phyloP scores from a whole-genome alignment of 1,140 invertebrate species.

The Brachionus paranguensis region DNA sequence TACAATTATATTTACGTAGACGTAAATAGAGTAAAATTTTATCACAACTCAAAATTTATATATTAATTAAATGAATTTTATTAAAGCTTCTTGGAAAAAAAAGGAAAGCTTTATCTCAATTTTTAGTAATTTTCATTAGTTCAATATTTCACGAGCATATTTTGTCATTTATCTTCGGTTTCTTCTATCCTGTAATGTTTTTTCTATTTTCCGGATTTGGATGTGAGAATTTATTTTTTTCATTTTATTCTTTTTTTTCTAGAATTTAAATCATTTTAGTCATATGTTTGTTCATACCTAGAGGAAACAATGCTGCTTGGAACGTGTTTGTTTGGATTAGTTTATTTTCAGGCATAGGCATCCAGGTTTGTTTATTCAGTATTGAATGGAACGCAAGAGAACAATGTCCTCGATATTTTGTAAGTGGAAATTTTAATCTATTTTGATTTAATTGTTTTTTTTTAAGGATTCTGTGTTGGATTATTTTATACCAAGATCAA shows the following conservation, averaged over 20 bases:
- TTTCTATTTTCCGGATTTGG: slow-evolving; percentile 57
- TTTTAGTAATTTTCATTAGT: slow-evolving; percentile 61
- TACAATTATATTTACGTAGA: slow-evolving; percentile 85
- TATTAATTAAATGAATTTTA: neutral
- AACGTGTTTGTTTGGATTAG: slow-evolving; percentile 76
- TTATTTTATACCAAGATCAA: slow-evolving; percentile 18
- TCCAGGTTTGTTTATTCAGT: slow-evolving; percentile 69
- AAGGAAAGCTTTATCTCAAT: slow-evolving; percentile 53
- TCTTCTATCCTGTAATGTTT: slow-evolving; percentile 79
- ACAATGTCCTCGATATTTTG: slow-evolving; percentile 63
- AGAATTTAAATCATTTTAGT: slow-evolving; percentile 51
- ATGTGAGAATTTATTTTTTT: slow-evolving; percentile 44
- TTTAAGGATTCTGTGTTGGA: neutral
- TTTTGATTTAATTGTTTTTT: neutral
- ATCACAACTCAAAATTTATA: neutral
- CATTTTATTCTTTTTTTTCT: slow-evolving; percentile 32
- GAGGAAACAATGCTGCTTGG: slow-evolving; percentile 55
- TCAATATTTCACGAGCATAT: slow-evolving; percentile 79
- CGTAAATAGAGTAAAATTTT: slow-evolving; percentile 52
- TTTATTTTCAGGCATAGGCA: slow-evolving; percentile 69
- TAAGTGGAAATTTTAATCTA: neutral
- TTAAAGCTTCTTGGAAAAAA: slow-evolving; percentile 56
- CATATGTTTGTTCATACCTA: slow-evolving; percentile 41
- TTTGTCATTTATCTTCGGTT: slow-evolving; percentile 67
- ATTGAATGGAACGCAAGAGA: slow-evolving; percentile 76